phyloP scores from a whole-genome alignment of 1,140 invertebrate species.

The Antheraea mylitta region DNA sequence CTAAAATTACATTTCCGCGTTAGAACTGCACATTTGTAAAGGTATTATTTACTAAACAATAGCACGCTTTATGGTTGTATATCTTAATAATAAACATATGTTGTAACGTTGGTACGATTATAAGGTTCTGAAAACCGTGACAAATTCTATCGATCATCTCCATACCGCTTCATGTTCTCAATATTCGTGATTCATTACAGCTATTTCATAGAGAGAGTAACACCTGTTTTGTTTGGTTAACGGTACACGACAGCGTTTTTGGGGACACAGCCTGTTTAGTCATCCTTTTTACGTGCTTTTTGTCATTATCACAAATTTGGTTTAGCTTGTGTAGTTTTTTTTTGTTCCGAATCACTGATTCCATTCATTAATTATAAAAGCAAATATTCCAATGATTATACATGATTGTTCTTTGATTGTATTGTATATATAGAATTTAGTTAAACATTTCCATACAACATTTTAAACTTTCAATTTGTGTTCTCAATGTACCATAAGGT shows the following conservation, averaged over 20 bases:
- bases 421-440: too few relatives aligned
- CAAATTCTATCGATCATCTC: constrained; percentile 64
- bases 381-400: background rate
- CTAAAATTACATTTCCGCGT: constrained; percentile 42
- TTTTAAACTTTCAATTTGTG: too few relatives aligned
- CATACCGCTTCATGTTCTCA: constrained; percentile 32
- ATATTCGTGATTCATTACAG: constrained; percentile 46
- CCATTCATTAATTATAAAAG: background rate
- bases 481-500: too few relatives aligned
- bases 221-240: constrained; percentile 67
- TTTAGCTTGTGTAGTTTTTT: background rate
- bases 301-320: constrained; percentile 35
- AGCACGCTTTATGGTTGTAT: background rate
- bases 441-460: too few relatives aligned
- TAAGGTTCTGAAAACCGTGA: constrained; percentile 31
- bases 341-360: background rate
- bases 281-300: constrained; percentile 64
- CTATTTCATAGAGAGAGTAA: constrained; percentile 52
- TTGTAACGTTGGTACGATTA: constrained; percentile 1
- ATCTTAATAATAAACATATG: background rate
- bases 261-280: constrained; percentile 67
- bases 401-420: too few relatives aligned
- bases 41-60: background rate
- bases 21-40: constrained; percentile 2
- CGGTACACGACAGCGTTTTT: constrained; percentile 66